Conservation (phyloP, 2,888 invertebrate species). For the Myopa testacea region DNA sequence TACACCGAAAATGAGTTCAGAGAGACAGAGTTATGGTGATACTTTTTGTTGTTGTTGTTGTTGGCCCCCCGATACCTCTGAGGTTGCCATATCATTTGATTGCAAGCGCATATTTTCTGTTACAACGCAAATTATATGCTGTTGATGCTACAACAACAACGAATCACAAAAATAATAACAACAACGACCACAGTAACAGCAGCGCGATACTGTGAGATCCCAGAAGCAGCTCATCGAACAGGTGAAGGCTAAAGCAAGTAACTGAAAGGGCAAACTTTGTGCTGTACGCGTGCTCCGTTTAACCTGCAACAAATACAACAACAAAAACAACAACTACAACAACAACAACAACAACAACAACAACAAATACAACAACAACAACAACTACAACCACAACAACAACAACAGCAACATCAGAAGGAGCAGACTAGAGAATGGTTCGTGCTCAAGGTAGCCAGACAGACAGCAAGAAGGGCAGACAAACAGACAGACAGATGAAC, state of each 20-base stretch:
- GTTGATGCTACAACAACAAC: background rate
- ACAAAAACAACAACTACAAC: background rate
- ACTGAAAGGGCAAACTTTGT: slow-evolving; percentile 21
- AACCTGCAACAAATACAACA: background rate
- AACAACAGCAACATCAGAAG: background rate
- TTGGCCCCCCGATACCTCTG: no score
- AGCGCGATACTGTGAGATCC: background rate
- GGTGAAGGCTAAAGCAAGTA: slow-evolving; percentile 21
- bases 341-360: background rate
- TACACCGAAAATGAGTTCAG: no score
- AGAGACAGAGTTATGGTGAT: no score
- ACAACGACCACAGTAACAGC: slow-evolving; percentile 6
- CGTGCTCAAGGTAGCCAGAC: no score
- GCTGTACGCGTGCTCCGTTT: slow-evolving; percentile 15
- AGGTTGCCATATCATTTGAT: no score
- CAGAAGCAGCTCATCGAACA: background rate
- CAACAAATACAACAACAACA: background rate
- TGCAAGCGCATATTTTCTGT: no score
- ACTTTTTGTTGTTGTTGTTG: no score
- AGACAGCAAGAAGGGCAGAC: no score
- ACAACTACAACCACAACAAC: background rate
- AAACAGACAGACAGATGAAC: no score
- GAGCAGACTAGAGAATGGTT: no score
- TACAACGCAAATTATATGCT: no score
- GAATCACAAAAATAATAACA: background rate